Evolutionary conservation across 2,113 vertebrate species (phyloP).

Genomic region (Felis chaus): DNA sequence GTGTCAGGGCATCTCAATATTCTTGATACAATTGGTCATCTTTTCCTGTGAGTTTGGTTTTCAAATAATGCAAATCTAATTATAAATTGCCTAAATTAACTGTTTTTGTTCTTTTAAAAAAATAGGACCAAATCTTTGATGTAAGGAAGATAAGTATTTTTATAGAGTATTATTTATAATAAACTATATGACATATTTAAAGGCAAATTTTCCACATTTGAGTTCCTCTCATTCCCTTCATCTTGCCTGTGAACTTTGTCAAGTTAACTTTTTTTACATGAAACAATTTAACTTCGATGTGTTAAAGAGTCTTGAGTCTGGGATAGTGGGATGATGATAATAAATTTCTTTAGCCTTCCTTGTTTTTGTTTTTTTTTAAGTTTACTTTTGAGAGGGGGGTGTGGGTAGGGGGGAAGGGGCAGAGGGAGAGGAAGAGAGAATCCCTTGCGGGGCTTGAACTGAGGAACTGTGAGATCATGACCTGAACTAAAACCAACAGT

Average conservation of each 20-base stretch:
- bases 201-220: background rate
- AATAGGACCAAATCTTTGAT: background rate
- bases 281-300: background rate
- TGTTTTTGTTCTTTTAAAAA: background rate
- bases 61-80: constrained; percentile 14
- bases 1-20: background rate
- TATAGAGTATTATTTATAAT: background rate
- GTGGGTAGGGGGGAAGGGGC: too few species aligned
- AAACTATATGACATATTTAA: background rate
- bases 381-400: too few species aligned
- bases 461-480: too few species aligned
- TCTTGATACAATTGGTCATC: background rate
- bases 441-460: too few species aligned
- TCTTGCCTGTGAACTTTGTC: background rate
- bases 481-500: too few species aligned
- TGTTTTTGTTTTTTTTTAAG: background rate
- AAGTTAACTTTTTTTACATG: background rate
- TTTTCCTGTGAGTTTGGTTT: constrained; percentile 25
- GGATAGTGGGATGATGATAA: background rate
- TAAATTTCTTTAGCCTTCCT: background rate
- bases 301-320: background rate
- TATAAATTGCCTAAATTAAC: background rate
- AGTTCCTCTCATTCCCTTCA: background rate
- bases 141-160: background rate
- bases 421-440: too few species aligned